Evolutionary conservation across 2,113 vertebrate species (phyloP), one percentile per base, ranked within the genome.

Genomic region (Galbula dea): DNA sequence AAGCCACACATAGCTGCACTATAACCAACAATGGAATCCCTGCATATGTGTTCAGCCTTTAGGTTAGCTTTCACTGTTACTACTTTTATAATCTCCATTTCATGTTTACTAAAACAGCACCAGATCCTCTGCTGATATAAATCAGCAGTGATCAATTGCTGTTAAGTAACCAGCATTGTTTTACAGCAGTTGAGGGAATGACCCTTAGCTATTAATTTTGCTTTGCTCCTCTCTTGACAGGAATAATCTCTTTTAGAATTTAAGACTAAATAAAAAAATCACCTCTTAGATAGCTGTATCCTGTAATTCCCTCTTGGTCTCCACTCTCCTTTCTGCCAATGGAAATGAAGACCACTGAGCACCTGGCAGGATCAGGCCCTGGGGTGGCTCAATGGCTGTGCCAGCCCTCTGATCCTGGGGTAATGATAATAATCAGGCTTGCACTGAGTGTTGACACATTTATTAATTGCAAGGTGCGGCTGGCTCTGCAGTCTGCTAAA

Each of bases 391-490:
- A 15, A 4, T 34, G 90, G 65, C 72, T 85, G 49, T 84, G 94
- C 71, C 93, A 97, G 86, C 68, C 86, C 83, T 93, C 86, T 92
- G 83, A 95, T 96, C 96, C 91, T 91, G 87, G 63, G 45, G 62
- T 78, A 95, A 94, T 90, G 94, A 87, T 95, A 96, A 96, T 95
- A 86, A 96, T 82, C 12, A 77, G 90, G 83, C 89, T 93, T 90
- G 87, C 81, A 81, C 51, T 1, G 10, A 96, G 90, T 94, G 92
- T 95, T 96, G 95, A 97, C 95, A 97, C 80, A 91, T 96, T 95
- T 95, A 97, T 96, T 95, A 97, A 97, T 96, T 96, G 95, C 90
- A 97, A 97, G 96, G 96, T 96, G 95, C 7, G 87, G 82, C 93
- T 91, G 95, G 80, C 90, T 91, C 79, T 90, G 89, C 89, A 58